Base-by-base conservation (phyloP, 2,888 invertebrate species). In the Philopedon plagiatum region DNA sequence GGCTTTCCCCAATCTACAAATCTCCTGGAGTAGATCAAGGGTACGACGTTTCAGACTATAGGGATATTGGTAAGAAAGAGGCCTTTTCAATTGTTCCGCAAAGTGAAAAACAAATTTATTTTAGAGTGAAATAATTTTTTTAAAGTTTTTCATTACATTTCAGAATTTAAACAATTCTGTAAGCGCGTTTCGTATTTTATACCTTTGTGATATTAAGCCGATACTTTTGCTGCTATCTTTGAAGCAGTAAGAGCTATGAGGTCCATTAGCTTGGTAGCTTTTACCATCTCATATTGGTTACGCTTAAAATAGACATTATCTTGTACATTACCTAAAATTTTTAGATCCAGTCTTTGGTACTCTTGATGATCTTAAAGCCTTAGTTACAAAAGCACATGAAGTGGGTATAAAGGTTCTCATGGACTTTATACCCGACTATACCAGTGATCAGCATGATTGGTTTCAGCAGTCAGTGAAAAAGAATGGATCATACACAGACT, bases 11-110 rank as follows among this genome's bases (percentile, higher is more conserved):
- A 0, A 92, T 97, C 78, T 95, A 91, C 85, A 87, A 87, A 66
- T 95, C 95, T 0, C 95, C 96, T 0, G 93, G 94, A 92, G 87
- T 90, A 0, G 96, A 97, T 85, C 93, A 93, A 82, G 96, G 96
- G 0, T 96, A 96, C 79, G 96, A 97, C 81, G 92, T 96, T 77
- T 90, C 92, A 26, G 89, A 96, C 85, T 95, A 92, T 83, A 90
- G 86, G 63, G 88, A 89, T 18, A 90, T 96, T 26, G 75, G 75
- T 75, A 74, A 63, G 63, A 39, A 26, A 26, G 7, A 26, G 26
- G n/a, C n/a, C n/a, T n/a, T n/a, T n/a, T n/a, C n/a, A n/a, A n/a
- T n/a, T n/a, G n/a, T n/a, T n/a, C n/a, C n/a, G n/a, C n/a, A n/a
- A n/a, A n/a, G n/a, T n/a, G n/a, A n/a, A n/a, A n/a, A n/a, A n/a